Base-by-base conservation (phyloP, 2,797 vertebrate species). In the Remorina albescens region DNA sequence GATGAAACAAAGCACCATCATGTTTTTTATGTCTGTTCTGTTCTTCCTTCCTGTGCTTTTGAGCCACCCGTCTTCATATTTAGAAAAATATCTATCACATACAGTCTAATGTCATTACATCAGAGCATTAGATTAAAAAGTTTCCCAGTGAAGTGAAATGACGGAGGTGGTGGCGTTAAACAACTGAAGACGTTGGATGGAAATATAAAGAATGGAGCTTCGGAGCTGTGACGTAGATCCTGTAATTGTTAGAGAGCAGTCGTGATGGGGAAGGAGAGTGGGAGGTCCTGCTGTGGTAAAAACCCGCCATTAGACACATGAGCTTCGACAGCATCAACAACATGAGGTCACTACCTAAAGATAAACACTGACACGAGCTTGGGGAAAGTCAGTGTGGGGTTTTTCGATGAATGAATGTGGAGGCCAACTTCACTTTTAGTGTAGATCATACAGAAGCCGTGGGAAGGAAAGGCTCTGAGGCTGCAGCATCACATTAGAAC, bases 211-310 rank as follows among this genome's bases (percentile, higher is more conserved):
- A 89, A 84, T 82, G 37, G 81, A 49, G 87, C 61, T 34, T 66
- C 76, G 71, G 36, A n/a, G 76, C 76, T 41, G 47, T 91, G 89
- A 91, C 87, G 86, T 84, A 86, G 84, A 91, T 95, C 94, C 94
- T 94, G 94, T 82, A 37, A 94, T 94, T 95, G 94, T 95, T 93
- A 64, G 74, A 86, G 44, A 69, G 47, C 53, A 56, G 64, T 34
- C 65, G 51, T 55, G 79, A 75, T 77, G 19, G 30, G 34, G 39
- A 13, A 64, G 54, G 42, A 58, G 67, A 37, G 11, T 66, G 60
- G 41, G 58, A 61, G 57, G 60, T 79, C 85, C 79, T 19, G 25
- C 80, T 79, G 81, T 70, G 81, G 76, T 76, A 64, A 88, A 89
- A 89, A 68, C 37, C 76, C 82, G 68, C 73, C 76, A 67, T 67